Percentiles rank a stretch among this genome's conserved stretches.
Evolutionary conservation across 1,140 invertebrate species (phyloP).

Genomic region (Hirudo medicinalis): DNA sequence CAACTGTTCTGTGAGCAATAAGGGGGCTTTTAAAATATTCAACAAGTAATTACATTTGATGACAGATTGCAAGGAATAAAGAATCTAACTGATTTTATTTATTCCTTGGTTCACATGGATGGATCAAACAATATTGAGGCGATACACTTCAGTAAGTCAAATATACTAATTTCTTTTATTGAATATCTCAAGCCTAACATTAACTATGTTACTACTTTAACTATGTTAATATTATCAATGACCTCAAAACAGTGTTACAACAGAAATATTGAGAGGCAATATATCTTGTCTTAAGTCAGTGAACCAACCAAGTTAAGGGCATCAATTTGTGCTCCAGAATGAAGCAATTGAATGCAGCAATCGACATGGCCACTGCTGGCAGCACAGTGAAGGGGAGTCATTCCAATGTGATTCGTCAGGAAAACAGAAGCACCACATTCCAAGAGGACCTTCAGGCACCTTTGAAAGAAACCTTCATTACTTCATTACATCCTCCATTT

Average conservation of each 20-base stretch:
- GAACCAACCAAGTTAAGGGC: constrained; percentile 29
- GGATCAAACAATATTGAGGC: too few relatives aligned
- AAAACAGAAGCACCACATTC: constrained; percentile 30
- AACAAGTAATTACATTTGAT: too few relatives aligned
- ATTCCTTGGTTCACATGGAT: too few relatives aligned
- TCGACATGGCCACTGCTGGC: constrained; percentile 29
- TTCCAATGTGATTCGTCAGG: constrained; percentile 27
- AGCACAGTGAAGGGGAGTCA: constrained; percentile 34
- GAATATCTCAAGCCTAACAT: too few relatives aligned
- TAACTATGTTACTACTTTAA: too few relatives aligned
- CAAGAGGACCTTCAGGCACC: constrained; percentile 27
- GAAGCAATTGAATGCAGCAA: constrained; percentile 30
- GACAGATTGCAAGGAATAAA: neutral
- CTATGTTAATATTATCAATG: too few relatives aligned
- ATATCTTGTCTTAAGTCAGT: neutral
- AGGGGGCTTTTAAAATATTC: neutral
- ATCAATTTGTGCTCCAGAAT: constrained; percentile 30
- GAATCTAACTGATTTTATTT: too few relatives aligned
- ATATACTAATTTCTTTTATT: too few relatives aligned
- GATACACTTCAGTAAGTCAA: too few relatives aligned
- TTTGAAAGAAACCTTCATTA: neutral
- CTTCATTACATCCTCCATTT: too few relatives aligned
- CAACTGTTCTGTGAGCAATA: constrained; percentile 29
- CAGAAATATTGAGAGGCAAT: neutral
- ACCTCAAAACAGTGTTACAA: neutral